Conservation (phyloP, 23 tunicate genomes). For the Trididemnum nubilum region DNA sequence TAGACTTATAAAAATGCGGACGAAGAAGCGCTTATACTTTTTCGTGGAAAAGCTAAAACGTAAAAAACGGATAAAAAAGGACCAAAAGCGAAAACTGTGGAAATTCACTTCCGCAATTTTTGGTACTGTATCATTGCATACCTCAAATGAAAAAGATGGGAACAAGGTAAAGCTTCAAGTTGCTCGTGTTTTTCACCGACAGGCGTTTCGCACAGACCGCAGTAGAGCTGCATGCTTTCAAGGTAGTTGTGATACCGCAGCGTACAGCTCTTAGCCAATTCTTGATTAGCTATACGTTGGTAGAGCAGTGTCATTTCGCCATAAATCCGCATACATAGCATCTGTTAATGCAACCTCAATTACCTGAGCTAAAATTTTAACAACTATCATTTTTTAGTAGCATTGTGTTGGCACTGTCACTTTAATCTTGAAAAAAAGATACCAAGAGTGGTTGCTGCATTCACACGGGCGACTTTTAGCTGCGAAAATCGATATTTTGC, state of each 20-base stretch:
- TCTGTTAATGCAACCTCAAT: slow-evolving; percentile 42
- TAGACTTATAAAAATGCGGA: no score
- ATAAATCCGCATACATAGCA: slow-evolving; percentile 52
- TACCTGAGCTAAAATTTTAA: slow-evolving; percentile 5
- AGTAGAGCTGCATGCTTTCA: slow-evolving; percentile 48
- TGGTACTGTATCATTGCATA: no score
- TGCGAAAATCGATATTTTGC: no score
- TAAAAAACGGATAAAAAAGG: no score
- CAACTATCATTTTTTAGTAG: neutral
- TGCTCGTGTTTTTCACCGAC: slow-evolving; percentile 77
- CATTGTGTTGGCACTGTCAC: no score
- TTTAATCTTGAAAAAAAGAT: no score
- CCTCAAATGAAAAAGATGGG: slow-evolving; percentile 71
- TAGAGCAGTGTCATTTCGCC: slow-evolving; percentile 79
- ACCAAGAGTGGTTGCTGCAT: no score
- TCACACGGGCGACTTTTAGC: no score
- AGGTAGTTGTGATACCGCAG: slow-evolving; percentile 54
- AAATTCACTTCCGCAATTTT: no score
- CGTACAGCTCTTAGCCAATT: slow-evolving; percentile 34
- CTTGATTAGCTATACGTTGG: slow-evolving; percentile 34
- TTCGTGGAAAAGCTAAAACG: no score
- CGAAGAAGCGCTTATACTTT: no score
- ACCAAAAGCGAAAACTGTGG: no score
- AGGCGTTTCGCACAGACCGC: slow-evolving; percentile 59
- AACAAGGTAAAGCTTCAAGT: slow-evolving; percentile 64